Base-by-base conservation (phyloP, 2,113 vertebrate genomes). In the Peromyscus californicus region DNA sequence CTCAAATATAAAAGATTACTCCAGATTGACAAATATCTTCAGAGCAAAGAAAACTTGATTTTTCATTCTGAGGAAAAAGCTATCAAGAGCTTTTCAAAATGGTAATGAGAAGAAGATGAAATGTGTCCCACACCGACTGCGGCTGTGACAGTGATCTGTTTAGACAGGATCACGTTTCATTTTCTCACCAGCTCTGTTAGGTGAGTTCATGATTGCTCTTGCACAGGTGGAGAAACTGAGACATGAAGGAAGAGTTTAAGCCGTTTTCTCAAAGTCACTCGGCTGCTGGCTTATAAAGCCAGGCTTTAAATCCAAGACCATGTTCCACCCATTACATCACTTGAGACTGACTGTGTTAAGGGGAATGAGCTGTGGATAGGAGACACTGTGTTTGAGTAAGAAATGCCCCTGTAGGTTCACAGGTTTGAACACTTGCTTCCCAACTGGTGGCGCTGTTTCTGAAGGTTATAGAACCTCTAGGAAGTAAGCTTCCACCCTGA, bases 21-120 rank as follows among this genome's bases (percentile, higher is more conserved):
- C 48, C 51, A 59, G 11, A 79, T 36, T 90, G 85, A 92, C 61
- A 91, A 80, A 91, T 6, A 57, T 29, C n/a, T 85, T 75, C 36
- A 78, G 72, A 93, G 83, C 57, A 76, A 72, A 88, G 87, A 59
- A 74, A 89, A 89, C 69, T 89, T 89, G 69, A 89, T 59, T 89
- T 89, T 74, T 36, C 87, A 7, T 74, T 29, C 26, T 2, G 15
- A 79, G 39, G 76, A 39, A 87, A 96, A 97, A 72, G 26, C 89
- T 83, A 72, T 85, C 90, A 93, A 93, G 63, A 57, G 22, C 42
- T 88, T 91, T 91, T 67, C 65, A 94, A 93, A 94, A 33, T 75
- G 51, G 36, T 61, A 91, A 84, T 83, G 48, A 39, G 51, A 67
- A 48, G 48, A 61, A 26, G 29, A 48, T 67, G 90, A 80, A 89